Evolutionary conservation across 2,888 invertebrate genomes (phyloP).

Genomic region (Yponomeuta plumbellus): DNA sequence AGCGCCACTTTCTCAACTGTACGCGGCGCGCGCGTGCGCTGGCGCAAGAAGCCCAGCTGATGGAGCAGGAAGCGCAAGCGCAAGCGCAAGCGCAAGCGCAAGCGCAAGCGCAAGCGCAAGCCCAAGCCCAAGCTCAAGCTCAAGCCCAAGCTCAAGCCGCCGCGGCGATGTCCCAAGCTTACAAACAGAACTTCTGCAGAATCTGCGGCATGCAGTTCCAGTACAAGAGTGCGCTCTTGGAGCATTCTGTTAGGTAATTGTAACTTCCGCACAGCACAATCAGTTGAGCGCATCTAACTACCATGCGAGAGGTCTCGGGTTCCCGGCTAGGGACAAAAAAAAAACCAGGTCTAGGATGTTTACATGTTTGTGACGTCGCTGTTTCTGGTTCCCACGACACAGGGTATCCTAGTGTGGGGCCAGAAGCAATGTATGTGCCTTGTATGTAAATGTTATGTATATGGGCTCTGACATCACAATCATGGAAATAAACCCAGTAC

Average conservation of each 20-base stretch:
- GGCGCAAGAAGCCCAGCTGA: slow-evolving; percentile 15
- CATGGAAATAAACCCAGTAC: neutral
- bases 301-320: too few species aligned
- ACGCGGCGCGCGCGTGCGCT: neutral
- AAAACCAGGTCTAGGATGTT: too few species aligned
- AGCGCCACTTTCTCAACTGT: slow-evolving; percentile 50
- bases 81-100: neutral
- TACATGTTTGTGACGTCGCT: too few species aligned
- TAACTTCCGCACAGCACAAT: too few species aligned
- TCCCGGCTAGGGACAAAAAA: too few species aligned
- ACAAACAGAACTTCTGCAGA: slow-evolving; percentile 50
- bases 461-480: slow-evolving; percentile 2
- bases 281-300: too few species aligned
- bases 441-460: too few species aligned
- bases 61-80: slow-evolving; percentile 16
- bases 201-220: slow-evolving; percentile 54
- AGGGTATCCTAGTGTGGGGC: too few species aligned
- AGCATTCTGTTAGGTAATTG: slow-evolving; percentile 55
- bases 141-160: neutral
- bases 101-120: too few species aligned
- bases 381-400: too few species aligned
- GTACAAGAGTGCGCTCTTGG: slow-evolving; percentile 53
- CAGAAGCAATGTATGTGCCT: too few species aligned
- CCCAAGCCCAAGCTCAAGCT: neutral
- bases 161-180: neutral